phyloP scores from a whole-genome alignment of 2,113 vertebrate genomes.

The Loxodonta africana region DNA sequence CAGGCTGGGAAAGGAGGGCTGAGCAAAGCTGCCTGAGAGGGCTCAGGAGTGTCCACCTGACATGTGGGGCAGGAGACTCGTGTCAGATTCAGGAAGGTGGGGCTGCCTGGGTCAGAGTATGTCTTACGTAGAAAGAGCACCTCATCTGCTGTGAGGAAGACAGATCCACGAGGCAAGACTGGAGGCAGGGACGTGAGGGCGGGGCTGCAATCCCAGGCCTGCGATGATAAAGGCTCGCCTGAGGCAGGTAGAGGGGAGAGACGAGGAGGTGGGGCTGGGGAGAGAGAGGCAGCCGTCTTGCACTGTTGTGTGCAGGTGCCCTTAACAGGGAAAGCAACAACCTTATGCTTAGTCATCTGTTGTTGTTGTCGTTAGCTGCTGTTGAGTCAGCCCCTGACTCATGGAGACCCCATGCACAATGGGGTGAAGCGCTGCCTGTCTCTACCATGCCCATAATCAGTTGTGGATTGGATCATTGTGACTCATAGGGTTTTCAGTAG shows the following conservation, averaged over 20 bases:
- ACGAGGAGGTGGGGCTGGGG: neutral
- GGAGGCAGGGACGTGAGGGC: neutral
- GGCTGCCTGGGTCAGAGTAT: neutral
- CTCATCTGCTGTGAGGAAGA: neutral
- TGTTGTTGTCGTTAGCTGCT: neutral
- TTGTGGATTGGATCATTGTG: neutral
- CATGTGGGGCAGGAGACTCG: accelerated
- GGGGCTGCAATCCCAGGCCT: neutral
- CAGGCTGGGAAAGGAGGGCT: neutral
- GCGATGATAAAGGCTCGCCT: neutral
- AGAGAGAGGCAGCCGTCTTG: neutral
- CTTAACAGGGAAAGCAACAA: too few relatives aligned
- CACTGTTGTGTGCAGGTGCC: accelerated
- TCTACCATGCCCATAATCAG: neutral
- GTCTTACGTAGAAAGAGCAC: neutral
- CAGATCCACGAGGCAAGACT: neutral
- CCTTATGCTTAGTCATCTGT: neutral
- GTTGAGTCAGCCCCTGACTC: neutral
- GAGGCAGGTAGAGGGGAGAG: neutral
- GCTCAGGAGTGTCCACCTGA: neutral
- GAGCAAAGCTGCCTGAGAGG: neutral
- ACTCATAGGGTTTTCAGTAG: neutral
- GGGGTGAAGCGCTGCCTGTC: neutral
- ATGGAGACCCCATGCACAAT: neutral
- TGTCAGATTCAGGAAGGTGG: neutral